Evolutionary conservation across 2,113 vertebrate genomes (phyloP).

Genomic region (Sminthopsis crassicaudata): DNA sequence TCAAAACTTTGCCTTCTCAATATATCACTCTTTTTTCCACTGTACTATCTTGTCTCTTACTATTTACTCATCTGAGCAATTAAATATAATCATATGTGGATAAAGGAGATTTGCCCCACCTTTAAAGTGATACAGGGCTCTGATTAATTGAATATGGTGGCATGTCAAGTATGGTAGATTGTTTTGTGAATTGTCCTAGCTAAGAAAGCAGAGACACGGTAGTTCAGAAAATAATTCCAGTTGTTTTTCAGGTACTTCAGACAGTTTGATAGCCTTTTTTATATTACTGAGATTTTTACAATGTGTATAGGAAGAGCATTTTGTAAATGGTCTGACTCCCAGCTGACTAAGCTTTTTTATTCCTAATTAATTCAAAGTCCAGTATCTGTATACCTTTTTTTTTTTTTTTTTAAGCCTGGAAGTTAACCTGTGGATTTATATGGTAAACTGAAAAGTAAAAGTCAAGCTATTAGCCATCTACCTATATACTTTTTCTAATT

Average conservation of each 20-base stretch:
- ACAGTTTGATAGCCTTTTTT: conserved; percentile 42
- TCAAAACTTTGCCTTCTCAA: neutral
- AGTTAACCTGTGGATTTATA: neutral
- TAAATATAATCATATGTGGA: neutral
- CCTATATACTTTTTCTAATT: neutral
- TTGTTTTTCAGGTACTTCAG: neutral
- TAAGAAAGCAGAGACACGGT: neutral
- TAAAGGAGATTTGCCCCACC: neutral
- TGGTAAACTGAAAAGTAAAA: neutral
- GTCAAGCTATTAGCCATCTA: conserved; percentile 15
- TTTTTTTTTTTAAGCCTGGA: neutral
- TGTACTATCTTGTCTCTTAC: neutral
- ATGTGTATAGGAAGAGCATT: neutral
- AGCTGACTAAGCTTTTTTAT: neutral
- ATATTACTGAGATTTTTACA: neutral
- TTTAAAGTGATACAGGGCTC: neutral
- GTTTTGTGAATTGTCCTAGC: conserved; percentile 12
- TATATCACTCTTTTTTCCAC: neutral
- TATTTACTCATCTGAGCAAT: neutral
- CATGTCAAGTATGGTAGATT: conserved; percentile 9
- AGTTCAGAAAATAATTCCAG: neutral
- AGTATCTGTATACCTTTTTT: conserved; percentile 8
- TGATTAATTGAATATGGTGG: neutral
- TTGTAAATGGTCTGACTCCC: neutral
- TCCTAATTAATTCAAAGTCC: neutral